Conservation (phyloP, 2,797 vertebrate genomes). For the Carcharodon carcharias region DNA sequence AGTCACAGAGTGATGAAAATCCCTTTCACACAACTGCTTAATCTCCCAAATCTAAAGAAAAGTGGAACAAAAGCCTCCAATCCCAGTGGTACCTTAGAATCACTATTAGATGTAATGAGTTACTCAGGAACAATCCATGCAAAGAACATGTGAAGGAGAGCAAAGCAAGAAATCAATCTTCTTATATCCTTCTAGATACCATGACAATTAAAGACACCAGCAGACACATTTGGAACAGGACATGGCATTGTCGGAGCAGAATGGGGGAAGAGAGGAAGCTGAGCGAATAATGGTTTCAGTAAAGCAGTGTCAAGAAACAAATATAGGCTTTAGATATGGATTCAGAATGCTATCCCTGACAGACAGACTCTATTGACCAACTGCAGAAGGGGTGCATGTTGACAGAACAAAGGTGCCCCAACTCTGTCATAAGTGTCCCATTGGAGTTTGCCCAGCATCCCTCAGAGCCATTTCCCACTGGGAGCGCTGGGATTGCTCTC, state of each 20-base stretch:
- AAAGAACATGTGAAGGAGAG: not conserved
- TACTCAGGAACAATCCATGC: no score
- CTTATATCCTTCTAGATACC: not conserved
- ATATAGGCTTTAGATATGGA: not conserved
- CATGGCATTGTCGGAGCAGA: not conserved
- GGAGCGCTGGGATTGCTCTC: not conserved
- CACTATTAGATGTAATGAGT: not conserved
- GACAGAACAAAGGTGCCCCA: no score
- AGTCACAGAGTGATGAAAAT: not conserved
- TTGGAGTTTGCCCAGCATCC: no score
- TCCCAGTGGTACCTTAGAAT: not conserved
- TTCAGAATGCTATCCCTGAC: not conserved
- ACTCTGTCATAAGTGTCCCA: no score
- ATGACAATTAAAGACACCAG: not conserved
- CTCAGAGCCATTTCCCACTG: not conserved
- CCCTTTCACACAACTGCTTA: not conserved
- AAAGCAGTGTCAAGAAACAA: not conserved
- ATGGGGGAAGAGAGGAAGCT: not conserved
- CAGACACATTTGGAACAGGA: not conserved
- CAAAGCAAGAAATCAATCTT: not conserved
- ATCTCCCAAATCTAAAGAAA: not conserved
- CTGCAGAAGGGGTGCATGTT: no score
- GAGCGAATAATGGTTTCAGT: not conserved
- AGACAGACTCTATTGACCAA: not conserved
- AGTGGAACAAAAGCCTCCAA: not conserved